Evolutionary conservation across 2,888 invertebrate genomes (phyloP), one percentile per base, ranked within the genome.

Genomic region (Dastarcus helophoroides): DNA sequence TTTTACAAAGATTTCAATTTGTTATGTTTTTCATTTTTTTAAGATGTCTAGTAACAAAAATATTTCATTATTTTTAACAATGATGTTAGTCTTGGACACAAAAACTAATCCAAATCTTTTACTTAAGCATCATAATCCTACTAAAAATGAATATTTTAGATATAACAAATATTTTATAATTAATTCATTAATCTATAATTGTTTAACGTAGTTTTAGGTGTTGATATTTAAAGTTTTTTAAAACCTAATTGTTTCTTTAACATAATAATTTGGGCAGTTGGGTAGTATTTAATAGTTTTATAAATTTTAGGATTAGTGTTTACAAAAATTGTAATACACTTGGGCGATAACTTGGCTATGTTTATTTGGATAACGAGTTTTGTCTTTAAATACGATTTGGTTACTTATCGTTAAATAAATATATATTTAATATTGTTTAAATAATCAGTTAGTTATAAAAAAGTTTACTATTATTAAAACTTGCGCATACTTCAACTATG

Each of bases 141-240:
- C 22, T 31, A 25, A 24, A 33, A 34, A 39, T 27, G 36, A 34
- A 29, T 38, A 41, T 44, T 45, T 43, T 45, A 44, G 38, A 38
- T 41, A 35, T 43, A 43, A 44, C 40, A 22, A 33, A 36, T 40
- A 35, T 43, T 47, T 47, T 47, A 44, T 44, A 37, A 38, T 37
- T 39, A 26, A 40, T 42, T 26, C 15, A 26, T 21, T 27, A 32
- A 27, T 26, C 19, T 33, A 29, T 33, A 33, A 24, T 33, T 30
- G 33, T 33, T 51, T n/a, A n/a, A n/a, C n/a, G n/a, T n/a, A n/a
- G n/a, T n/a, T 52, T 51, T 52, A 52, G 50, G 52, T 46, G 48
- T 51, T 52, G 48, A 50, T 48, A 47, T 46, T 45, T 49, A 43
- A 43, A 43, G 33, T 33, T 35, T 47, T 48, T 45, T 43, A 41